phyloP scores from a whole-genome alignment of 2,797 vertebrate genomes.

The Nasua narica region DNA sequence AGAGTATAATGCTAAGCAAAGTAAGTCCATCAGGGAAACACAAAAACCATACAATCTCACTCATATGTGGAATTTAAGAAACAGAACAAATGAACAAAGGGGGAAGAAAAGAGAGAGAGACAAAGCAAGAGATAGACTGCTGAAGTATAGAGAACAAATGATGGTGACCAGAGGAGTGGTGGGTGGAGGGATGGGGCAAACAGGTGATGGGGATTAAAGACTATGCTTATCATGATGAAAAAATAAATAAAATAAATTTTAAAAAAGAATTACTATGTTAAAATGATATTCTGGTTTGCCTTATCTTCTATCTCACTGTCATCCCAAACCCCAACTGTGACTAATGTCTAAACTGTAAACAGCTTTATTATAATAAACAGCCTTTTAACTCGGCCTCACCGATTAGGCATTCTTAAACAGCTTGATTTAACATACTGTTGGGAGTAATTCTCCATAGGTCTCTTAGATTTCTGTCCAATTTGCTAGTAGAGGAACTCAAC shows the following conservation, averaged over 20 bases:
- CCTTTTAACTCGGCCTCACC: neutral
- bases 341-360: neutral
- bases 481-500: neutral
- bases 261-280: neutral
- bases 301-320: neutral
- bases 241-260: neutral
- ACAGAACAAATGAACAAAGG: neutral
- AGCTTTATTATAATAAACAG: neutral
- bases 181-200: neutral
- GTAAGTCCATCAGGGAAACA: neutral
- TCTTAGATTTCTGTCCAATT: neutral
- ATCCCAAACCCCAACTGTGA: neutral
- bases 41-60: neutral
- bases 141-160: neutral
- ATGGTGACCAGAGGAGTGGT: neutral
- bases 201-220: neutral
- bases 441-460: neutral
- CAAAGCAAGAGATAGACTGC: neutral
- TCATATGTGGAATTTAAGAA: neutral
- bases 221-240: neutral
- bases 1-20: neutral
- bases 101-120: neutral
- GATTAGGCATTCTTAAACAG: neutral
- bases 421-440: neutral
- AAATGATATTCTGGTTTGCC: neutral